Evolutionary conservation across 2,888 invertebrate species (phyloP).

Genomic region (Andrena haemorrhoa): DNA sequence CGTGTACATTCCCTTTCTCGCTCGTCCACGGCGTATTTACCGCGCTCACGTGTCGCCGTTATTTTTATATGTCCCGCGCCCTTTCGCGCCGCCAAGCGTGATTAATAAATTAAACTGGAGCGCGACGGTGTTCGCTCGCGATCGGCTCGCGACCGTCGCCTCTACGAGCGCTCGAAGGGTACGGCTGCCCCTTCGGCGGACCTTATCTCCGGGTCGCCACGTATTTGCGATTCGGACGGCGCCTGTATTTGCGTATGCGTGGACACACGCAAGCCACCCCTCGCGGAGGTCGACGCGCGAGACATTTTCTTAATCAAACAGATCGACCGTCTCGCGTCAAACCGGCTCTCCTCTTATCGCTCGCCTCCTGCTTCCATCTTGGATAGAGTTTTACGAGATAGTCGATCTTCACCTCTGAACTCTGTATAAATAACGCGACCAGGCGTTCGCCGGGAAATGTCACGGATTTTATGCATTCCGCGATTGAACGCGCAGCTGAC

Average conservation of each 20-base stretch:
- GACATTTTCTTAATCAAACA: slow-evolving; percentile 74
- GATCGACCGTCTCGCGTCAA: slow-evolving; percentile 14
- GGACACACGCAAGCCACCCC: slow-evolving; percentile 78
- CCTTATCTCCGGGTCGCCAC: slow-evolving; percentile 80
- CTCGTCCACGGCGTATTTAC: slow-evolving; percentile 27
- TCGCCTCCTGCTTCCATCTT: not conserved
- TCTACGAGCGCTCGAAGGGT: slow-evolving; percentile 14
- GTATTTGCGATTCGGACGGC: slow-evolving; percentile 81
- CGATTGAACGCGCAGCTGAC: slow-evolving; percentile 3
- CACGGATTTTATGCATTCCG: not conserved
- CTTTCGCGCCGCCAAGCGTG: slow-evolving; percentile 37
- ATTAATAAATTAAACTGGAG: slow-evolving; percentile 56
- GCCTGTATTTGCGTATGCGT: slow-evolving; percentile 81
- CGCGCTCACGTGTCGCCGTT: slow-evolving; percentile 22
- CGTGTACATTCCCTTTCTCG: slow-evolving; percentile 24
- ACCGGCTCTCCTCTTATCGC: not conserved
- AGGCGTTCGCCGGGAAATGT: not conserved
- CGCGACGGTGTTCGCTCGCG: slow-evolving; percentile 21
- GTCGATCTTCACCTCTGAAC: not conserved
- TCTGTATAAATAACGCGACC: not conserved
- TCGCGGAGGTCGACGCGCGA: slow-evolving; percentile 39
- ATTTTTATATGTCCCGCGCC: slow-evolving; percentile 51
- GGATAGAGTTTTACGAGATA: not conserved
- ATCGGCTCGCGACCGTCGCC: not conserved
- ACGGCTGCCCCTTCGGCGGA: slow-evolving; percentile 51